These are phyloP conservation scores for Lordiphosa andalusiaca DNA, from an alignment of 2,888 invertebrate genomes.

Conservation along the genomic window DNA sequence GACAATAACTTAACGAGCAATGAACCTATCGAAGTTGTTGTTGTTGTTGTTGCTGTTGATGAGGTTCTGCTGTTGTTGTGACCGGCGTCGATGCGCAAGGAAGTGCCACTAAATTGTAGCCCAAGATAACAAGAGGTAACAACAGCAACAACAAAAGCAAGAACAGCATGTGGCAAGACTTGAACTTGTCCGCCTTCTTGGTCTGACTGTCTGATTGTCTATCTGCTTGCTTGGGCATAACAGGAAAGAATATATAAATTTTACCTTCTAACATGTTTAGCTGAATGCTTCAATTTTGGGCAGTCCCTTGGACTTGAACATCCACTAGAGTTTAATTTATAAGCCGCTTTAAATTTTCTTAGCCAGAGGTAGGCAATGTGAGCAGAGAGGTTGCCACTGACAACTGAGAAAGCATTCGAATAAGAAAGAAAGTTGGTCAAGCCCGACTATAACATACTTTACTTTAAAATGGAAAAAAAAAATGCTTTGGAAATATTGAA, in stretches of 20 bases:
- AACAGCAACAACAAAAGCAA: constrained; percentile 16
- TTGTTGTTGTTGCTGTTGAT: constrained; percentile 26
- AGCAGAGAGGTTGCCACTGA: too few relatives aligned
- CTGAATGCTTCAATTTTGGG: constrained; percentile 43
- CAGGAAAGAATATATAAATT: constrained; percentile 7
- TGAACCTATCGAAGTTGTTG: constrained; percentile 60
- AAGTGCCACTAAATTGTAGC: constrained; percentile 73
- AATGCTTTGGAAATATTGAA: too few relatives aligned
- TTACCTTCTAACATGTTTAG: constrained; percentile 4
- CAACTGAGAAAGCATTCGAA: too few relatives aligned
- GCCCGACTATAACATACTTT: too few relatives aligned
- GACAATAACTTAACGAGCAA: constrained; percentile 78
- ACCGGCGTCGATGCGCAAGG: constrained; percentile 65
- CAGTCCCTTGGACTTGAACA: constrained; percentile 41
- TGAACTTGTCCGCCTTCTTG: constrained; percentile 6
- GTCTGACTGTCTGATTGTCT: constrained; percentile 8
- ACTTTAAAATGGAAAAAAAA: too few relatives aligned
- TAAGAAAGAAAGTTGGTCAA: too few relatives aligned
- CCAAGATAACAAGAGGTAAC: constrained; percentile 51
- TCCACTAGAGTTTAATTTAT: too few relatives aligned
- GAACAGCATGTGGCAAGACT: constrained; percentile 56
- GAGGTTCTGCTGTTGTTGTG: constrained; percentile 34
- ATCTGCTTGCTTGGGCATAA: constrained; percentile 34
- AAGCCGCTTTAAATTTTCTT: too few relatives aligned
- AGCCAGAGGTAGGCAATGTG: too few relatives aligned